Evolutionary conservation across 2,113 vertebrate species (phyloP).

Genomic region (Tringa solitaria): DNA sequence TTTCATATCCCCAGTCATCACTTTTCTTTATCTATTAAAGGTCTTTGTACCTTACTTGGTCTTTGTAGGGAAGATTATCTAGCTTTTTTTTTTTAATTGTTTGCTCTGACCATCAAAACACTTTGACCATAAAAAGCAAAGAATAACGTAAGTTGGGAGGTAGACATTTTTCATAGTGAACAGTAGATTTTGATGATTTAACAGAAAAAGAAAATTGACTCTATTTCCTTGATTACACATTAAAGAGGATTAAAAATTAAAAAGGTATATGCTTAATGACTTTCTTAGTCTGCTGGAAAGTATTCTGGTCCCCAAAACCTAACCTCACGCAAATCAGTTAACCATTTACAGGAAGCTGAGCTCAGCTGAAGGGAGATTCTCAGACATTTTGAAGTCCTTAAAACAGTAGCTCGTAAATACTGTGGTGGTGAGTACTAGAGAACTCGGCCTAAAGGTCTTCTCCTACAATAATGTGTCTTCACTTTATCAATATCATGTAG

Average conservation of each 20-base stretch:
- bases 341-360: constrained; percentile 14
- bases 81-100: background rate
- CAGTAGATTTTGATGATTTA: background rate
- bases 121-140: background rate
- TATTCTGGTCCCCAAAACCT: background rate
- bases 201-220: background rate
- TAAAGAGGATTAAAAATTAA: constrained; percentile 25
- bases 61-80: background rate
- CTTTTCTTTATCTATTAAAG: background rate
- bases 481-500: background rate
- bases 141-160: background rate
- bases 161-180: background rate
- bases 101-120: background rate
- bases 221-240: background rate
- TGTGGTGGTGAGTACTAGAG: background rate
- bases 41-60: background rate
- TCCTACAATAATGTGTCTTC: background rate
- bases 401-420: background rate
- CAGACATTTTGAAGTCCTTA: background rate
- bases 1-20: background rate
- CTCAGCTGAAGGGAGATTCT: background rate
- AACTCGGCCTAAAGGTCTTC: background rate
- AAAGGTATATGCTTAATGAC: background rate
- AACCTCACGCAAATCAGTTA: background rate
- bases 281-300: background rate